Conservation (phyloP, 2,797 vertebrate species). For the Podargus strigoides region DNA sequence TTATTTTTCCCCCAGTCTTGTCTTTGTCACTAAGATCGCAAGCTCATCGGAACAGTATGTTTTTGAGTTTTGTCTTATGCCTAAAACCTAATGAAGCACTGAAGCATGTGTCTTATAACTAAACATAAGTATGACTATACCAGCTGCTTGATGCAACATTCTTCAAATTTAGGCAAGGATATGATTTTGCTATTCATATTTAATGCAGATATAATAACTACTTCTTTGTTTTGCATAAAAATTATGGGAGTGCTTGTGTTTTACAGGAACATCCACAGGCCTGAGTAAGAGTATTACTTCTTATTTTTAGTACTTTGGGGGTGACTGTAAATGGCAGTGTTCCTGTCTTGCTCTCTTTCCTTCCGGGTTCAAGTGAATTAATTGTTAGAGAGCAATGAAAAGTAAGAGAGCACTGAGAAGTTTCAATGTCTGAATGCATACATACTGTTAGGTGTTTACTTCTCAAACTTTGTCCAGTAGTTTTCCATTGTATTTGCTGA, state of each 20-base stretch:
- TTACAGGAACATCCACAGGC: neutral
- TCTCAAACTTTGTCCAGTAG: neutral
- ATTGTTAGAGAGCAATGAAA: neutral
- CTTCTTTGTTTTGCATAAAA: neutral
- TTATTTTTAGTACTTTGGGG: neutral
- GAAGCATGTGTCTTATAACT: neutral
- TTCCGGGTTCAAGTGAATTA: neutral
- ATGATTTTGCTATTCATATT: neutral
- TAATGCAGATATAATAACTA: neutral
- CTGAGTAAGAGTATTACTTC: neutral
- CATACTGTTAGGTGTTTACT: neutral
- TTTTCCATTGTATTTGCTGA: neutral
- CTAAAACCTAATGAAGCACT: neutral
- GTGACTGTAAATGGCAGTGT: neutral
- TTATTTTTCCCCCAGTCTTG: neutral
- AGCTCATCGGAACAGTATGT: fast-evolving
- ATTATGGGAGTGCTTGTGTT: neutral
- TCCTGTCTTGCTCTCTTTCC: neutral
- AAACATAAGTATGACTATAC: neutral
- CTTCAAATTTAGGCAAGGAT: neutral
- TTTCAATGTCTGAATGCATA: neutral
- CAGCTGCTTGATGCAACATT: neutral
- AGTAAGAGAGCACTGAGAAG: neutral
- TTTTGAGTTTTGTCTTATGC: neutral
- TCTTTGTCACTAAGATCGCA: neutral